phyloP scores from a whole-genome alignment of 2,113 vertebrate species.

The Oreotragus oreotragus region DNA sequence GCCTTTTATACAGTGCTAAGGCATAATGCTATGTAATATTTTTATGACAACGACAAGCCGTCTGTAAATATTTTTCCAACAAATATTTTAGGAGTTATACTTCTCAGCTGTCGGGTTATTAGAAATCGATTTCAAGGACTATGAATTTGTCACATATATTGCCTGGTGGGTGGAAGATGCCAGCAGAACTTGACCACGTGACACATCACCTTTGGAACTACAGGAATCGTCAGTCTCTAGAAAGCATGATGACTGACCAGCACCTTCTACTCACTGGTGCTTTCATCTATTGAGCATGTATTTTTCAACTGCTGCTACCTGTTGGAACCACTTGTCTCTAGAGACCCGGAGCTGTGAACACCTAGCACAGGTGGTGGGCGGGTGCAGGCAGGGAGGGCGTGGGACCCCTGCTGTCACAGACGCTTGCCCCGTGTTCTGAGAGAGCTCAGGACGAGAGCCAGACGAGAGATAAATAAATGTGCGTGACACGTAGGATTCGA shows the following conservation, averaged over 20 bases:
- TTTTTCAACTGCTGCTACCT: accelerated
- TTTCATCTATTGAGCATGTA: no score
- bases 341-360: accelerated
- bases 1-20: neutral
- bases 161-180: neutral
- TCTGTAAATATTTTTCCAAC: neutral
- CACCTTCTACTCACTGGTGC: no score
- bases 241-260: neutral
- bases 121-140: neutral
- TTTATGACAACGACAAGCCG: neutral
- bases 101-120: neutral
- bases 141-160: neutral
- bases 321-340: accelerated
- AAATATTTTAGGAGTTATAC: neutral
- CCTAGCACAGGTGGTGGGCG: accelerated
- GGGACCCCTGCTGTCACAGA: accelerated
- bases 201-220: neutral
- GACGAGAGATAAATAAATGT: neutral
- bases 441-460: neutral
- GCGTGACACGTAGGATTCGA: accelerated
- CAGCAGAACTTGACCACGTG: neutral
- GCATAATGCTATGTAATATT: no score
- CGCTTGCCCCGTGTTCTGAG: accelerated
- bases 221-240: neutral
- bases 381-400: accelerated